phyloP scores from a whole-genome alignment of 2,113 vertebrate species.

The Plestiodon gilberti region DNA sequence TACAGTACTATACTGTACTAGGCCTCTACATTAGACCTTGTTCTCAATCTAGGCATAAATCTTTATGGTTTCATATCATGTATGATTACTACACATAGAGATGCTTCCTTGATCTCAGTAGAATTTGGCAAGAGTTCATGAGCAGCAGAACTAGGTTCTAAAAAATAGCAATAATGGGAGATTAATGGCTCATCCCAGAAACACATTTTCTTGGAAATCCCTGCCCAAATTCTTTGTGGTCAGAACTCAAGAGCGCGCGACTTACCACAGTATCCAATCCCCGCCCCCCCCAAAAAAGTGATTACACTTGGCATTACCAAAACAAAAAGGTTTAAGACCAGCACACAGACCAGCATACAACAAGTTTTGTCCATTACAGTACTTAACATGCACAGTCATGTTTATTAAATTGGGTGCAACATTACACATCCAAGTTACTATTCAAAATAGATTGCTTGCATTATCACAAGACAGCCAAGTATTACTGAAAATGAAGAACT shows the following conservation, averaged over 20 bases:
- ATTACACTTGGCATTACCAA: neutral
- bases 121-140: neutral
- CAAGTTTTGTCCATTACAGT: neutral
- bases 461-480: neutral
- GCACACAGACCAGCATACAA: neutral
- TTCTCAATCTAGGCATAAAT: neutral
- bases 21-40: neutral
- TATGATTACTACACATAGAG: neutral
- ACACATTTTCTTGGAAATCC: neutral
- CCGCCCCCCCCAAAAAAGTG: neutral
- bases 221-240: neutral
- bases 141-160: neutral
- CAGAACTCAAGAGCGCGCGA: neutral
- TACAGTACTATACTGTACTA: no score
- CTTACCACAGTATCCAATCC: neutral
- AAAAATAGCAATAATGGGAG: rapidly evolving
- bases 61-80: neutral
- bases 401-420: neutral
- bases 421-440: neutral
- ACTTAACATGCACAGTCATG: neutral
- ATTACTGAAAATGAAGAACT: neutral
- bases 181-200: neutral
- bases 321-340: neutral
- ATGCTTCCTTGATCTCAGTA: neutral
- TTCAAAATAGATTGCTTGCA: neutral